Percentiles rank a stretch among this genome's conserved stretches.
These are phyloP conservation scores for Rousettus leschenaultii DNA, from an alignment of 2,113 vertebrate genomes.

Conservation along the genomic window DNA sequence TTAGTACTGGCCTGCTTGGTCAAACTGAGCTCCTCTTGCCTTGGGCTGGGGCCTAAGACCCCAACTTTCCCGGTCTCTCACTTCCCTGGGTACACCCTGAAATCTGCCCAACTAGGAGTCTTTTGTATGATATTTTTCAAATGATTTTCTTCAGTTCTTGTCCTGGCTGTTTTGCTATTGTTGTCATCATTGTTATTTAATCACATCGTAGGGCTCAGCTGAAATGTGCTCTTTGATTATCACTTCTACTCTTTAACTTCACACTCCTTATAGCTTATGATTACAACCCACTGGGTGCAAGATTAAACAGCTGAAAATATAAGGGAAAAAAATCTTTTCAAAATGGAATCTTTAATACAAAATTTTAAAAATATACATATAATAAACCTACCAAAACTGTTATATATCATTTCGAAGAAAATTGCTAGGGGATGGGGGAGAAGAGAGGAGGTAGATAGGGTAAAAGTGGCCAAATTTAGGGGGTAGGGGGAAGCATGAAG, in stretches of 20 bases:
- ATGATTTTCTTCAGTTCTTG: background rate
- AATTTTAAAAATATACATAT: background rate
- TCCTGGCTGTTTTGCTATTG: background rate
- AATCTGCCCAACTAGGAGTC: background rate
- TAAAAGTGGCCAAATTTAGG: too few relatives aligned
- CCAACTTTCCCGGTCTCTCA: background rate
- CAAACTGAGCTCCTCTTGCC: background rate
- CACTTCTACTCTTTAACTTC: background rate
- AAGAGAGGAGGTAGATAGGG: too few relatives aligned
- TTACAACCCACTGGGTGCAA: background rate
- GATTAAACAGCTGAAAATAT: background rate
- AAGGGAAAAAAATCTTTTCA: background rate
- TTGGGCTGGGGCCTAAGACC: background rate
- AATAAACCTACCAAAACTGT: background rate
- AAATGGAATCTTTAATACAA: background rate
- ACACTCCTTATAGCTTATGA: background rate
- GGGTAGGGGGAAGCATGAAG: too few relatives aligned
- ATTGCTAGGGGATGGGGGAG: background rate
- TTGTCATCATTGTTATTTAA: background rate
- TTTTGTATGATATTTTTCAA: background rate
- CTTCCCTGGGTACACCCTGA: background rate
- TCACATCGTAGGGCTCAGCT: background rate
- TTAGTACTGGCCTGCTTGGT: background rate
- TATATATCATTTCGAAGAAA: background rate
- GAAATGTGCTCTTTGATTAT: background rate